These are phyloP conservation scores for Balanococcus diminutus DNA, from an alignment of 2,888 invertebrate species.

Conservation along the genomic window DNA sequence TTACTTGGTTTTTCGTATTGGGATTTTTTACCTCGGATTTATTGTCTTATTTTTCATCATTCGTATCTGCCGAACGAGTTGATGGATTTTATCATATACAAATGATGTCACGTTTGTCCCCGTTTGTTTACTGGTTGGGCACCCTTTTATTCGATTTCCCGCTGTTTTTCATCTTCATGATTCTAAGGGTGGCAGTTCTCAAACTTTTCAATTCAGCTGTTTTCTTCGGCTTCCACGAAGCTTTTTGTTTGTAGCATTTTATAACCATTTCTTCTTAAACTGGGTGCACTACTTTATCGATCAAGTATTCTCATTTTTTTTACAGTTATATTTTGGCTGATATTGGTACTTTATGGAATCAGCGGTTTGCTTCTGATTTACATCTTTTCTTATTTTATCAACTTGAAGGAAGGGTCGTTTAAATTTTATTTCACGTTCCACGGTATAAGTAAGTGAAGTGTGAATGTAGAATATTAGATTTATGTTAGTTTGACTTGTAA, in stretches of 20 bases:
- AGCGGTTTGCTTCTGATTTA: not conserved
- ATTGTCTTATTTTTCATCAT: constrained; percentile 65
- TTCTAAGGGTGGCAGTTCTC: not conserved
- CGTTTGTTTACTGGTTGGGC: constrained; percentile 69
- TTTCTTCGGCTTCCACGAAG: not conserved
- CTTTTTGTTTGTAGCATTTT: not conserved
- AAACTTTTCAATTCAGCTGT: not conserved
- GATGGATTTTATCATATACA: constrained; percentile 72
- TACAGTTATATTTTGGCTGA: not conserved
- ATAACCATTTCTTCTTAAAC: not conserved
- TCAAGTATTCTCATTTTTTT: not conserved
- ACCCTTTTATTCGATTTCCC: constrained; percentile 67
- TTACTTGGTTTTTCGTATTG: constrained; percentile 44
- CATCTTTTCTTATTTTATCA: not conserved
- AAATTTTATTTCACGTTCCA: not conserved
- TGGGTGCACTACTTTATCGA: no score
- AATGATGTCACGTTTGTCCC: constrained; percentile 70
- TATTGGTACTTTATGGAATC: not conserved
- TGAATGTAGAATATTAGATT: no score
- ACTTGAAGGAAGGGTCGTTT: not conserved
- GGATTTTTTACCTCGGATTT: constrained; percentile 61
- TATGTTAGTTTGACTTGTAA: no score
- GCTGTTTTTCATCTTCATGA: constrained; percentile 58
- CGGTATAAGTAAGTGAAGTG: not conserved
- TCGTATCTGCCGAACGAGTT: constrained; percentile 70